Conservation (phyloP, 2,888 invertebrate species). For the Catocala nupta region DNA sequence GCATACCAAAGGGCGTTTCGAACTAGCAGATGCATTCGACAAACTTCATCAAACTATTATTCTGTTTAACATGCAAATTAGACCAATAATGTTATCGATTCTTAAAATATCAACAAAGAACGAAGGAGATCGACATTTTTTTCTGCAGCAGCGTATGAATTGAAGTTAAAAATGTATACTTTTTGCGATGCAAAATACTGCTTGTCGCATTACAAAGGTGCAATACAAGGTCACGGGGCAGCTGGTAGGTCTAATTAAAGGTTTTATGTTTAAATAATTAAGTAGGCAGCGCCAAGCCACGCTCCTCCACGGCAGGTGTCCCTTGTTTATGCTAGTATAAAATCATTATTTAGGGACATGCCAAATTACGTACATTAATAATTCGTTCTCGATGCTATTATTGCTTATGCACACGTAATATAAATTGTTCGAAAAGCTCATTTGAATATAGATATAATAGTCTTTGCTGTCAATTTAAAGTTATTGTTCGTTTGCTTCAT, state of each 20-base stretch:
- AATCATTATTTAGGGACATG: conserved; percentile 82
- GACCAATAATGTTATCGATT: conserved; percentile 58
- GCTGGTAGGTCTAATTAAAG: conserved; percentile 83
- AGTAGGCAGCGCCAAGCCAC: conserved; percentile 65
- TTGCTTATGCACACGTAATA: conserved; percentile 54
- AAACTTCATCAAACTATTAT: conserved; percentile 34
- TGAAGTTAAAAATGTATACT: conserved; percentile 74
- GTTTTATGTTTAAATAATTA: conserved; percentile 86
- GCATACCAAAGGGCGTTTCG: conserved; percentile 11
- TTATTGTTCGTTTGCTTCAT: conserved; percentile 15
- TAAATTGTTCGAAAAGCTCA: conserved; percentile 51
- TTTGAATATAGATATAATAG: conserved; percentile 48
- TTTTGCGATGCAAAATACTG: conserved; percentile 82
- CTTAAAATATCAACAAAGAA: conserved; percentile 70
- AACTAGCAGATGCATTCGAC: conserved; percentile 43
- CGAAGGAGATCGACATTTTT: conserved; percentile 59
- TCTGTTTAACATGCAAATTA: conserved; percentile 63
- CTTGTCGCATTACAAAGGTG: conserved; percentile 82
- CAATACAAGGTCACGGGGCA: conserved; percentile 79
- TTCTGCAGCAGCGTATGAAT: conserved; percentile 60
- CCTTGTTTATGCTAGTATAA: conserved; percentile 78
- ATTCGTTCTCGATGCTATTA: conserved; percentile 58
- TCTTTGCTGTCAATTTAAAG: conserved; percentile 26
- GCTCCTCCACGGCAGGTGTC: conserved; percentile 73
- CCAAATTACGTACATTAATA: conserved; percentile 78